Evolutionary conservation across 2,797 vertebrate genomes (phyloP), one percentile per base, ranked within the genome.

Genomic region (Myiotriccus ornatus): DNA sequence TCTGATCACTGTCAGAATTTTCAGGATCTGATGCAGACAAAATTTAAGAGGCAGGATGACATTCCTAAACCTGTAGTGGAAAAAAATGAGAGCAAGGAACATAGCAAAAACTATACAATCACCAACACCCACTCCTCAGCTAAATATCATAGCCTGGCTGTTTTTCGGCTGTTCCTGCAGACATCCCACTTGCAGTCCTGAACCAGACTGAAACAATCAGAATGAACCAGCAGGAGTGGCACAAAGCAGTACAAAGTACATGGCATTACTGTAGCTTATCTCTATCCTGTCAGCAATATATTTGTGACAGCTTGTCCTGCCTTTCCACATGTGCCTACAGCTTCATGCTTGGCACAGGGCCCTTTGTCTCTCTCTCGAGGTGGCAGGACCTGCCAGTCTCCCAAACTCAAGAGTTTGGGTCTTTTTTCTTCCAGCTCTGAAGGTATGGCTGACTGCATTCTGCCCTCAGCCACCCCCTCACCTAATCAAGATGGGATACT

Each of bases 401-500:
- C 55, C 5, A 0, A 41, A 25, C 9, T 30, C 5, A 73, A 44
- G 21, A 46, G 22, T 24, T 37, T 43, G 50, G 62, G 56, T 69
- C 52, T 55, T 53, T 57, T 23, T 32, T 39, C 80, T 76, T 62
- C 74, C 44, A 93, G 28, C 12, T 5, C 2, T 0, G 1, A 90
- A 46, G 19, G 68, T 65, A 67, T 3, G 9, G 34, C 41, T 30
- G 44, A 62, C 19, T 43, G 49, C 53, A 70, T 39, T 49, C 67
- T 89, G 92, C 67, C 80, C 71, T 84, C 30, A 92, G 88, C 57
- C 64, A 76, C 52, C 20, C 18, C 70, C 60, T 90, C 84, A 56
- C 77, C 85, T 94, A 82, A 94, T 95, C 8, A 94, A 94, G 77
- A 84, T 34, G 91, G 91, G 71, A 96, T 89, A 25, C 83, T 95